Base-by-base conservation (phyloP, 2,113 vertebrate genomes). In the Egretta garzetta region DNA sequence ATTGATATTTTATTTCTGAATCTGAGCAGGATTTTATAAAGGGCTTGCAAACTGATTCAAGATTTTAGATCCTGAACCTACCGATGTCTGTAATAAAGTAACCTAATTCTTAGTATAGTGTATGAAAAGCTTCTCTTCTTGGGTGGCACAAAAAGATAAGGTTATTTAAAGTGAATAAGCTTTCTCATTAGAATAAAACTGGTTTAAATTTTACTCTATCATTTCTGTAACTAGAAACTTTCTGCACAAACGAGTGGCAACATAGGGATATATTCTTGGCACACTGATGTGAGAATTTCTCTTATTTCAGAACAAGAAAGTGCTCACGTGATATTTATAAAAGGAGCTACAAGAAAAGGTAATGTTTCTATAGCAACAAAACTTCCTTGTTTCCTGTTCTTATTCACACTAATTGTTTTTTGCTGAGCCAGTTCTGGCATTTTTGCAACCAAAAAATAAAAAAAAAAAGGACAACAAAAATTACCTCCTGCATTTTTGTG, bases 301-400 rank as follows among this genome's bases (percentile, higher is more conserved):
- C 35, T 35, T 11, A 32, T 71, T 86, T 55, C 33, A 64, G 21
- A 60, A 58, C 17, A 86, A 90, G 84, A 67, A 41, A 41, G 0
- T 12, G 6, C 0, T 70, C 1, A 26, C 1, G 0, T 47, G n/a
- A 39, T 49, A 77, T 50, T 77, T 76, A 66, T 20, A 55, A 27
- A 21, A 50, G 8, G 12, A 94, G 8, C 6, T 41, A 8, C 11
- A 22, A 41, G 11, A 60, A 71, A 30, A 85, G 13, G 28, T 30
- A 70, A 35, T 0, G 1, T 76, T 91, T 91, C 71, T 58, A 55
- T 33, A 79, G 32, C 47, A 91, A 76, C 32, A 83, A 92, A 83
- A 37, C 27, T 62, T 86, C 53, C 55, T 76, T 0, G 0, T 83
- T 80, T 92, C 59, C 22, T 80, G 22, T 66, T 93, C 30, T 39